These are phyloP conservation scores for Accipiter cooperii DNA, from an alignment of 2,113 vertebrate genomes.

Conservation along the genomic window DNA sequence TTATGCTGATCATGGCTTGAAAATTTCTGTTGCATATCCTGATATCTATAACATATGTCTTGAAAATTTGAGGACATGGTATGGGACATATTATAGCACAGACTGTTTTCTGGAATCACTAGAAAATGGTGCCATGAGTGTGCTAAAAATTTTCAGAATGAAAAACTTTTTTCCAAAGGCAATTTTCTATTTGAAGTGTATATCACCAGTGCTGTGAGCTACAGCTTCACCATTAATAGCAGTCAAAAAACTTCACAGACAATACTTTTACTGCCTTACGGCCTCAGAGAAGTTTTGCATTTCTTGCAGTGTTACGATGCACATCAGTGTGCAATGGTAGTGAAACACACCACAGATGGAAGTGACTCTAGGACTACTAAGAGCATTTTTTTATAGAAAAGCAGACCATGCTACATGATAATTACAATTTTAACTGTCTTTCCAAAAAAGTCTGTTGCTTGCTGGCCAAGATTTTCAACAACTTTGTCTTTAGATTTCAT, in stretches of 20 bases:
- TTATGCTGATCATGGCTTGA: not conserved
- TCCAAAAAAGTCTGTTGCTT: not conserved
- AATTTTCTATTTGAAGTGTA: not conserved
- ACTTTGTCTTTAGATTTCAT: not conserved
- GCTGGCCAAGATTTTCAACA: not conserved
- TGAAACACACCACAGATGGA: not conserved
- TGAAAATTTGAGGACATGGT: not conserved
- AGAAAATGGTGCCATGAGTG: not conserved
- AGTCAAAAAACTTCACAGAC: not conserved
- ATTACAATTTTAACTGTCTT: not conserved
- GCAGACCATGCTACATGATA: not conserved
- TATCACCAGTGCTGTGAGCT: not conserved
- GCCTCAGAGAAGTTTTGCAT: not conserved
- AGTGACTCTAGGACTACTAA: not conserved
- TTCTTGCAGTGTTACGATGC: not conserved
- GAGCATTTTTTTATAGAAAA: not conserved
- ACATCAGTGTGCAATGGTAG: not conserved
- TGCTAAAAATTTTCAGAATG: not conserved
- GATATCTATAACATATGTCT: not conserved
- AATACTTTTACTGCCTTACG: not conserved
- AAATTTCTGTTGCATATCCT: not conserved
- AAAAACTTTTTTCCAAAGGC: not conserved
- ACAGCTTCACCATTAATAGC: not conserved
- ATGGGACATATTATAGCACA: not conserved
- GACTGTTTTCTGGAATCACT: not conserved